Evolutionary conservation across 2,888 invertebrate genomes (phyloP).

Genomic region (Caenorhabditis sp.): DNA sequence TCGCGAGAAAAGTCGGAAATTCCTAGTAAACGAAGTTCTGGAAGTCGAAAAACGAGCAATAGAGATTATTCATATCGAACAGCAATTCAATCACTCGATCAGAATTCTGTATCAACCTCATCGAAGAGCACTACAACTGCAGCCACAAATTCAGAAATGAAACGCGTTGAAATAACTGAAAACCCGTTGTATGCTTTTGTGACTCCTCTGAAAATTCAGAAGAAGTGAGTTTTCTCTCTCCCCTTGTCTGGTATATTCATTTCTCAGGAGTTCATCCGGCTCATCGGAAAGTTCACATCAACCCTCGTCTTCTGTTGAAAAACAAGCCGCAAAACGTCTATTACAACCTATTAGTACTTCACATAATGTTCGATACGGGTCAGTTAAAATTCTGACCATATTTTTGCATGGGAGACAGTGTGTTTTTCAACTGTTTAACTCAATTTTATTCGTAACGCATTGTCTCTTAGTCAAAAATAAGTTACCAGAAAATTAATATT

Average conservation of each 20-base stretch:
- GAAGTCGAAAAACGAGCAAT: constrained; percentile 25
- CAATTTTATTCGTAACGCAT: no score
- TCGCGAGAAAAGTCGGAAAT: constrained; percentile 40
- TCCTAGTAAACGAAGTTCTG: constrained; percentile 34
- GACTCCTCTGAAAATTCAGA: constrained; percentile 28
- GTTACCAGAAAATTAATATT: no score
- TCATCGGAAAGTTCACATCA: constrained; percentile 28
- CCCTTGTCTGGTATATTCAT: neutral
- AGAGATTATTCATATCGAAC: constrained; percentile 39
- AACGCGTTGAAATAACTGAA: constrained; percentile 28
- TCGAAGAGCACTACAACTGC: constrained; percentile 32
- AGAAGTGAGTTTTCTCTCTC: constrained; percentile 12
- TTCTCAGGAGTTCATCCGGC: constrained; percentile 28
- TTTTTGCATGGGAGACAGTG: no score
- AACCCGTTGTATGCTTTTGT: constrained; percentile 34
- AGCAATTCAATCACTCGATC: constrained; percentile 38
- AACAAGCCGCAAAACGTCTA: constrained; percentile 39
- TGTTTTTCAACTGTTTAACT: no score
- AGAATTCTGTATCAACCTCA: constrained; percentile 24
- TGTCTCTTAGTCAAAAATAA: no score
- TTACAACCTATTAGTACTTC: constrained; percentile 47
- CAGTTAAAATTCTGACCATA: neutral
- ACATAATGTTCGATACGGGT: constrained; percentile 49
- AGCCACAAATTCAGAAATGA: constrained; percentile 26
- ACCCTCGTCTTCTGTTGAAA: constrained; percentile 41